Base-by-base conservation (phyloP, 2,113 vertebrate genomes). In the Sitta europaea region DNA sequence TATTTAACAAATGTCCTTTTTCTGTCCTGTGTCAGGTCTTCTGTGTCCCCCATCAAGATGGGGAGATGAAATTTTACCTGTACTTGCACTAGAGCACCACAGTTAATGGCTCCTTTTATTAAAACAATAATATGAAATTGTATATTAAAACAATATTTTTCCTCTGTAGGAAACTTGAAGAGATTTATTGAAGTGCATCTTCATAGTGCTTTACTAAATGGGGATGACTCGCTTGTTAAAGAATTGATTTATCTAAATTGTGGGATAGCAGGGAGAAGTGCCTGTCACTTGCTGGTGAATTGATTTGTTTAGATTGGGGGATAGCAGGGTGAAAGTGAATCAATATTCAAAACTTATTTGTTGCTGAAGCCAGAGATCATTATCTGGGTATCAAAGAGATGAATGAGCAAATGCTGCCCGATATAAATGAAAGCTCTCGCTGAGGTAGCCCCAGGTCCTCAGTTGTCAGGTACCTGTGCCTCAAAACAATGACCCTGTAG, bases 401-500 rank as follows among this genome's bases (percentile, higher is more conserved):
- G 81, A 79, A 83, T 82, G 85, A 62, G 51, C 2, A 21, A 53
- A n/a, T 57, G 66, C 62, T 82, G 84, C 50, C 23, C 5, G n/a
- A 16, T 53, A 17, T 0, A 59, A 77, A 67, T 67, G 71, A 58
- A 54, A 54, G 59, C 76, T 87, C 33, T 5, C 6, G 66, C 4
- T 0, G 3, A 59, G 50, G 77, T 31, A 42, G 36, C 95, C 38
- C 10, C 4, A 12, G 87, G 54, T 91, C 71, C 42, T 68, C 14
- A 61, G 35, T 81, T 94, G 93, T 77, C 59, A 58, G 54, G 17
- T 84, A 79, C 29, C 85, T 94, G 19, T 92, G 86, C 89, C 94
- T 97, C 94, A 87, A 93, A 97, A 95, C 68, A 67, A 83, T 27
- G 31, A 59, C 68, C 83, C 57, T 83, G 76, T 79, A 94, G 94